Conservation (phyloP, 1,140 invertebrate genomes). For the Leptestheria dahalacensis region DNA sequence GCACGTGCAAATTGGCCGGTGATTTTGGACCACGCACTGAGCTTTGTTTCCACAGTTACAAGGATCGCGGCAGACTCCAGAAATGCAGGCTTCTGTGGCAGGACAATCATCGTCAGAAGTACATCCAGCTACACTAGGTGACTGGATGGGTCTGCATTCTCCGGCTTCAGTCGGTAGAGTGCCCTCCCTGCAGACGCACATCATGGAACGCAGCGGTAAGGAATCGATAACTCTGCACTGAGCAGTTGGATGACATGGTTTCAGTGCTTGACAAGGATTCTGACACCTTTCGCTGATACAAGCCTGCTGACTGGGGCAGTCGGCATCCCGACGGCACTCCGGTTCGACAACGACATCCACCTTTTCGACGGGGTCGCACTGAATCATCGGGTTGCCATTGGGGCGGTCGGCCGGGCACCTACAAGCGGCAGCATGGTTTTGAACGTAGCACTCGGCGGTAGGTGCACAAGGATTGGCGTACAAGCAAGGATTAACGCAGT, state of each 20-base stretch:
- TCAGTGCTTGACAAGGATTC: slow-evolving; percentile 58
- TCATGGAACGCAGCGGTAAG: slow-evolving; percentile 67
- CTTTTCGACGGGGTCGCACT: slow-evolving; percentile 34
- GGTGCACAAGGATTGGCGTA: slow-evolving; percentile 47
- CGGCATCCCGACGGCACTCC: slow-evolving; percentile 54
- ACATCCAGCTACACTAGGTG: slow-evolving; percentile 48
- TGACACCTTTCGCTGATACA: slow-evolving; percentile 68
- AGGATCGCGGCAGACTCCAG: slow-evolving; percentile 58
- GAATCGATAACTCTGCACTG: slow-evolving; percentile 64
- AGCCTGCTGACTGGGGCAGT: slow-evolving; percentile 60
- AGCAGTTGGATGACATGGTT: slow-evolving; percentile 59
- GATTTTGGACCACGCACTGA: slow-evolving; percentile 51
- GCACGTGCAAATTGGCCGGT: slow-evolving; percentile 55
- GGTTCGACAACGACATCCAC: slow-evolving; percentile 37
- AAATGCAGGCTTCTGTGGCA: slow-evolving; percentile 48
- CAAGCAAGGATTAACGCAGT: slow-evolving; percentile 57
- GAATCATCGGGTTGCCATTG: slow-evolving; percentile 48
- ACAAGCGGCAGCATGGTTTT: slow-evolving; percentile 56
- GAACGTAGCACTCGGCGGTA: slow-evolving; percentile 61
- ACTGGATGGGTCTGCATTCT: slow-evolving; percentile 18
- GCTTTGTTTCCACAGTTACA: slow-evolving; percentile 60
- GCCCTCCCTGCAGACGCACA: slow-evolving; percentile 70
- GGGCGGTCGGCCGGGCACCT: slow-evolving; percentile 58
- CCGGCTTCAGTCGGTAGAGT: slow-evolving; percentile 44
- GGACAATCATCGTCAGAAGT: slow-evolving; percentile 52